Evolutionary conservation across 2,888 invertebrate genomes (phyloP).

Genomic region (Anthoptus insignis): DNA sequence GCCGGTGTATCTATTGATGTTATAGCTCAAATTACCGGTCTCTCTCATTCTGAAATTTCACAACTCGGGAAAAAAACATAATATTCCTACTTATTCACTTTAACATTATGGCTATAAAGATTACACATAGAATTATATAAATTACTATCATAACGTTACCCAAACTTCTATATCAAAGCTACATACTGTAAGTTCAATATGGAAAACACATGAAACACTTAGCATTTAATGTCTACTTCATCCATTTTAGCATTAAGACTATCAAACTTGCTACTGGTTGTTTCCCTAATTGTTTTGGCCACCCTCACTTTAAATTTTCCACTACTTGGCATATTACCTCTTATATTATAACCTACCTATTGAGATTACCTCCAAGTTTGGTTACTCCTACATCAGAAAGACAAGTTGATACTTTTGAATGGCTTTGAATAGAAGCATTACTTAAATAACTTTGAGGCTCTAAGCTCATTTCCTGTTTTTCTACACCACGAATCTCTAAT

Average conservation of each 20-base stretch:
- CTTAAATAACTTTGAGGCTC: slow-evolving; percentile 15
- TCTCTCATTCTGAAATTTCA: background rate
- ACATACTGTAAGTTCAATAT: slow-evolving; percentile 19
- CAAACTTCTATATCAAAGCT: slow-evolving; percentile 22
- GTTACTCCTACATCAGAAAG: slow-evolving; percentile 18
- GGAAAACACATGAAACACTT: slow-evolving; percentile 17
- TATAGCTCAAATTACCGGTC: background rate
- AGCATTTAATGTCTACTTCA: slow-evolving; percentile 22
- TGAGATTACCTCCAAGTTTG: slow-evolving; percentile 19
- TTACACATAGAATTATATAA: slow-evolving; percentile 21
- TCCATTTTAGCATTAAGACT: slow-evolving; percentile 14
- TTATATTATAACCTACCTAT: slow-evolving; percentile 19
- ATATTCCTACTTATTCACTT: slow-evolving; percentile 10
- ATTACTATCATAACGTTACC: slow-evolving; percentile 21
- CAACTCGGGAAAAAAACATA: slow-evolving; percentile 19
- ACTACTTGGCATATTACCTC: slow-evolving; percentile 23
- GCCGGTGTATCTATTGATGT: slow-evolving; percentile 10
- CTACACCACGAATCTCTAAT: slow-evolving; percentile 5
- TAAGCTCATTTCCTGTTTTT: slow-evolving; percentile 22
- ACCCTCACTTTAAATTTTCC: slow-evolving; percentile 20
- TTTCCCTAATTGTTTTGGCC: slow-evolving; percentile 17
- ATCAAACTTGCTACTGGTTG: slow-evolving; percentile 22
- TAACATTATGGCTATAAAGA: slow-evolving; percentile 16
- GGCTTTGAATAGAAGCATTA: slow-evolving; percentile 18
- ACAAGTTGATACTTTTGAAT: slow-evolving; percentile 20